Evolutionary conservation across 2,113 vertebrate genomes (phyloP), one percentile per base, ranked within the genome.

Genomic region (Eptesicus fuscus): DNA sequence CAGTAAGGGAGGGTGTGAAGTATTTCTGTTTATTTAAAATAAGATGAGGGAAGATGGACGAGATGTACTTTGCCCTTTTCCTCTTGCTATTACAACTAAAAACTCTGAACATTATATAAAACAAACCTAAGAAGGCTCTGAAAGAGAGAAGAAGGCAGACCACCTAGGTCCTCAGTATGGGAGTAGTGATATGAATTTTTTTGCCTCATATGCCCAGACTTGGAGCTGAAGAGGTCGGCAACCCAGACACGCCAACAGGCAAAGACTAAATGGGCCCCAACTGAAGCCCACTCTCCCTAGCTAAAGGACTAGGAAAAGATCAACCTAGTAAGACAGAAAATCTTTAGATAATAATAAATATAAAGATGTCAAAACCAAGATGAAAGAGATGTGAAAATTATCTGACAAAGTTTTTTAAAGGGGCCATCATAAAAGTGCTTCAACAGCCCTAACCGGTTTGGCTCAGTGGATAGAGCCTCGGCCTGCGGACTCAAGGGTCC

Each of bases 21-120:
- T 80, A 90, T 88, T 88, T 95, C 47, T 93, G 30, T 93, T 69
- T 74, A 90, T 69, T 76, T 91, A 79, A 95, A 91, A 93, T 49
- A 94, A 84, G 73, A 95, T 35, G 40, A 80, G 42, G 42, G 28
- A 84, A 88, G 51, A 93, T 78, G 30, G 28, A 93, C 25, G 51
- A 59, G 61, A 59, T 47, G 23, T 77, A 56, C 17, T 90, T 91
- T 92, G 59, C 42, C 83, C 11, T 92, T 35, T 65, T 96, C 20
- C 13, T 83, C 35, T 86, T 83, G n/a, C 11, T 83, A 80, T 76
- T 93, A 65, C 9, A 84, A 69, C 16, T 89, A 61, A 80, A 94
- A 96, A n/a, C n/a, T 70, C 17, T 89, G 40, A 18, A 40, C 11
- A 42, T 56, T 63, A 9, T 56, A 56, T n/a, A 93, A 94, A 87